Evolutionary conservation across 2,888 invertebrate genomes (phyloP), one percentile per base, ranked within the genome.

Genomic region (Volucella zonaria): DNA sequence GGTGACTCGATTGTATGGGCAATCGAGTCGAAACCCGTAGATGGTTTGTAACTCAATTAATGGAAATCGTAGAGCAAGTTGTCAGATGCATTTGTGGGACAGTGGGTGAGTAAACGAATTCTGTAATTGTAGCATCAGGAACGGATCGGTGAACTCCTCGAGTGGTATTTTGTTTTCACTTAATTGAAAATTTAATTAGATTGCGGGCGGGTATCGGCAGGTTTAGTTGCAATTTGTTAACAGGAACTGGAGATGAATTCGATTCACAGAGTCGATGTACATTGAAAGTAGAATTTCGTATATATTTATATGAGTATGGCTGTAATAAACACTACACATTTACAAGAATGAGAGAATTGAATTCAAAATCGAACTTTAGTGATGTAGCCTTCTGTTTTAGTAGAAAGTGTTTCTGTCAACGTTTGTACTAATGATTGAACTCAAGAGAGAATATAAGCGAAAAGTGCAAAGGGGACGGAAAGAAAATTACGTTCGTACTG

Each of bases 141-240:
- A 61, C 14, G 10, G 23, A 54, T 40, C 40, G 45, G 45, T 64
- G 47, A 42, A 49, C 52, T 54, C 62, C 10, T 47, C 54, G 6
- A 31, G 31, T 31, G 52, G 45, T 47, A 45, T 43, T 64, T 52
- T 66, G 59, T 49, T 62, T 58, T 47, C 42, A 18, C 47, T 66
- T 77, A 42, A 77, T 82, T 66, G 59, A 67, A 66, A 77, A 82
- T 61, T 77, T 67, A 82, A 82, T 82, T 82, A 82, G 67, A 43
- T 77, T 76, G 58, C 43, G 47, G 76, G 31, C 2, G 59, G 12
- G 45, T 12, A 45, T 23, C n/a, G 61, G 9, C 45, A 45, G 43
- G 45, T n/a, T 47, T 59, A 9, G 40, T 42, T 59, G 42, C 8
- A 18, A 59, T 59, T 59, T 59, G 59, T 43, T 18, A 59, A 40